These are phyloP conservation scores for Coregonus clupeaformis DNA, from an alignment of 2,113 vertebrate genomes.

Conservation along the genomic window DNA sequence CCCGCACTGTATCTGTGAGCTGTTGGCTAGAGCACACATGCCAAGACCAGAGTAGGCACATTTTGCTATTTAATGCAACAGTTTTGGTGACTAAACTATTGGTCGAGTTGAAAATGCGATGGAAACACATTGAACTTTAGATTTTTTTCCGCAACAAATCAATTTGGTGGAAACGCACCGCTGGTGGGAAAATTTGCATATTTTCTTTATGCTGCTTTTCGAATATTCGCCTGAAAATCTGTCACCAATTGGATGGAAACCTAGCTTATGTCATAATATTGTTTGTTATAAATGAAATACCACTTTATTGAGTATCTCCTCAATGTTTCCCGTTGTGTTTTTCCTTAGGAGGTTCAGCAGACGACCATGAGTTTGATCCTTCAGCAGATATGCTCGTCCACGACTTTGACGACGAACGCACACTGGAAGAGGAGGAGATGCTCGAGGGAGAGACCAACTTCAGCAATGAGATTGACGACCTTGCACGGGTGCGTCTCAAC, in stretches of 20 bases:
- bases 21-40: no score
- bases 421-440: slow-evolving; percentile 96
- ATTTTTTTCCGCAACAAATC: background rate
- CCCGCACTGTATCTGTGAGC: no score
- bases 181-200: no score
- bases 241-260: no score
- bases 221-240: no score
- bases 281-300: background rate
- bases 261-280: background rate
- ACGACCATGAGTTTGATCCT: slow-evolving; percentile 96
- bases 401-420: slow-evolving; percentile 97
- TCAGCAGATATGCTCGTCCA: slow-evolving; percentile 97
- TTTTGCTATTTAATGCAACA: no score
- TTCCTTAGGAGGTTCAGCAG: slow-evolving; percentile 82
- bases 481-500: slow-evolving; percentile 84
- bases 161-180: no score
- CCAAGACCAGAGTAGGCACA: no score
- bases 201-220: no score
- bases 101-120: background rate
- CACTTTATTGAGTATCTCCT: background rate
- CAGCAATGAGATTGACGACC: slow-evolving; percentile 92
- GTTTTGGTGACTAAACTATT: background rate
- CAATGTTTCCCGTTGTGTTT: slow-evolving; percentile 57
- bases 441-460: slow-evolving; percentile 93
- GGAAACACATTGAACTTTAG: background rate